phyloP scores from a whole-genome alignment of 2,888 invertebrate genomes.

The Spodoptera exigua region DNA sequence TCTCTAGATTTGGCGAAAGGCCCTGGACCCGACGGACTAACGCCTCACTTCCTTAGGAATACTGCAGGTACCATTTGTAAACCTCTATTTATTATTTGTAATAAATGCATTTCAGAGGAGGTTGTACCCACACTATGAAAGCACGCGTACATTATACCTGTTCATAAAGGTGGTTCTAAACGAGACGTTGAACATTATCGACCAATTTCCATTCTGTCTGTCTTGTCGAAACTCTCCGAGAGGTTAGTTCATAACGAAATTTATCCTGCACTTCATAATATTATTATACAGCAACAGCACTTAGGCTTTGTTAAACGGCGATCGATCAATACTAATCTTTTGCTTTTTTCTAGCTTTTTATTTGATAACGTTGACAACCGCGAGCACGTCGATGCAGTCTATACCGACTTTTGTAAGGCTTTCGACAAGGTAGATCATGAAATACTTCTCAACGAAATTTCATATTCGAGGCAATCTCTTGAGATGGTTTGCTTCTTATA shows the following conservation, averaged over 20 bases:
- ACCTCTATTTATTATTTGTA: constrained; percentile 9
- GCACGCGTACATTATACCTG: constrained; percentile 6
- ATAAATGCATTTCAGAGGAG: constrained; percentile 10
- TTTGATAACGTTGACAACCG: background rate
- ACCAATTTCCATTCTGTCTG: too few species aligned
- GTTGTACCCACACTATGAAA: constrained; percentile 6
- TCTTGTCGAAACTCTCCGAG: too few species aligned
- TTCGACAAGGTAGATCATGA: too few species aligned
- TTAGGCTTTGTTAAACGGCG: background rate
- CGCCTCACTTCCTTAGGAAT: constrained; percentile 2
- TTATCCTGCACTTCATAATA: background rate
- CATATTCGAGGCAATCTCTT: constrained; percentile 5
- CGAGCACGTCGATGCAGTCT: background rate
- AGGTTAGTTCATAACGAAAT: too few species aligned
- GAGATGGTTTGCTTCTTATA: constrained; percentile 7
- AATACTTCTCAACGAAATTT: background rate
- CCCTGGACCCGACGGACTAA: constrained; percentile 7
- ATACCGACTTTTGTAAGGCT: too few species aligned
- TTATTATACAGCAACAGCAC: constrained; percentile 5
- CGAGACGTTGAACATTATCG: constrained; percentile 9
- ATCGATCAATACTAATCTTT: background rate
- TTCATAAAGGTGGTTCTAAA: constrained; percentile 6
- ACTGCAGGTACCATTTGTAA: too few species aligned
- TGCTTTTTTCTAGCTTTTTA: background rate
- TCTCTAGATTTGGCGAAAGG: constrained; percentile 7